Base-by-base conservation (phyloP, 2,888 invertebrate species). In the Netelia inedita region DNA sequence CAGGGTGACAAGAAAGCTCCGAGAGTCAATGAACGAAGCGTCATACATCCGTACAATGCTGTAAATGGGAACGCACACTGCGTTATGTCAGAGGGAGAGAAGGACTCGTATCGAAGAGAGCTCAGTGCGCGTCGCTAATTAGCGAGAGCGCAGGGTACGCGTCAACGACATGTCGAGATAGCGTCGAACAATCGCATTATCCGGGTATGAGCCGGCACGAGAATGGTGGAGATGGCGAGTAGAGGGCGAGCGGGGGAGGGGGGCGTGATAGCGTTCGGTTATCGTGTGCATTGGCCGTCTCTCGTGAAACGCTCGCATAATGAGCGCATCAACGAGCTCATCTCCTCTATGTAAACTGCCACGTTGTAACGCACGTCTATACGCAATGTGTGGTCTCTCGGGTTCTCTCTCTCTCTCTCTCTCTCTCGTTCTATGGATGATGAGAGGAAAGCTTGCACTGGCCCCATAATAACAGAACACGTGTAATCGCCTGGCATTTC, bases 131-230 rank as follows among this genome's bases (percentile, higher is more conserved):
- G 23, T 66, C 79, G 83, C 73, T 83, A 85, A 81, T 81, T 81
- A 85, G 80, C 65, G 59, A 72, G 65, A 55, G 57, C 23, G 23
- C 21, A 41, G 41, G 63, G 80, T 53, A 79, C 78, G 81, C 85
- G 79, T 85, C 85, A 85, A 86, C 85, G 84, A 81, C 87, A 88
- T 84, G 85, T 87, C 88, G 85, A 89, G 89, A 90, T 90, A 90
- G 85, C 88, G 86, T 73, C 88, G 86, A 87, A 88, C 89, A 87
- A 88, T 89, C 85, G 81, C 79, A 82, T 85, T 85, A 85, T 85
- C 81, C 78, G 81, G 75, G 59, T 63, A 28, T 28, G 63, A 78
- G 83, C 68, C 74, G 73, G 85, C 23, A 21, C 23, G 69, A 85
- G 89, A 86, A 84, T 87, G 87, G 88, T 87, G 85, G 89, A 87